Percentiles rank a stretch among this genome's conserved stretches.
Conservation (phyloP, 2,888 invertebrate species). For the Hyposoter didymator region DNA sequence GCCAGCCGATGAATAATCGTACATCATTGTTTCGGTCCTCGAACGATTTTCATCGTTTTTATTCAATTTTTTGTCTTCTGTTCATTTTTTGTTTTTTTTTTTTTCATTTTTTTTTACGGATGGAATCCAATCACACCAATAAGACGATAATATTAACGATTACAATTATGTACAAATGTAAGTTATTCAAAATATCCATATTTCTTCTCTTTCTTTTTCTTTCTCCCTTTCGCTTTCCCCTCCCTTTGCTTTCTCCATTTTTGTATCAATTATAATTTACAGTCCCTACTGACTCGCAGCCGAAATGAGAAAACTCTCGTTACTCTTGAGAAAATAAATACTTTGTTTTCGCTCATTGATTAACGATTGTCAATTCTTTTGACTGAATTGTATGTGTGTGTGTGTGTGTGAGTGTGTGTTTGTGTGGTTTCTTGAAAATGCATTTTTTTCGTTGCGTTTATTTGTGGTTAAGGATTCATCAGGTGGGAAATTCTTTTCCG, state of each 20-base stretch:
- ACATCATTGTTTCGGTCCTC: neutral
- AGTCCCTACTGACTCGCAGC: slow-evolving; percentile 45
- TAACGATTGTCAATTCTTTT: neutral
- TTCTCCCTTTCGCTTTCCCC: neutral
- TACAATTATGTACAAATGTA: slow-evolving; percentile 77
- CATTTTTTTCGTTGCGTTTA: neutral
- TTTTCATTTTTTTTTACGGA: slow-evolving; percentile 44
- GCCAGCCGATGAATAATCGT: slow-evolving; percentile 10
- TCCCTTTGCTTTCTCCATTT: slow-evolving; percentile 2
- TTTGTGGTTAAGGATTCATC: neutral
- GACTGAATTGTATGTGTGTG: slow-evolving; percentile 5
- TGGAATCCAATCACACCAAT: slow-evolving; percentile 63
- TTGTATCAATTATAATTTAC: slow-evolving; percentile 60
- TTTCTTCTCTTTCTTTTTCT: slow-evolving; percentile 54
- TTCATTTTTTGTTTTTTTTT: slow-evolving; percentile 9
- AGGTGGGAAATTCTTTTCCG: neutral
- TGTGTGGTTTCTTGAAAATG: neutral
- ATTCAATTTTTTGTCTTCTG: neutral
- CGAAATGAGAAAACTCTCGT: slow-evolving; percentile 9
- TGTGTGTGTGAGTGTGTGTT: slow-evolving; percentile 9
- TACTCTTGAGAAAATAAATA: slow-evolving; percentile 15
- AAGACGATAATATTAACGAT: slow-evolving; percentile 50
- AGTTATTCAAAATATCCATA: slow-evolving; percentile 79
- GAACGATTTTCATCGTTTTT: slow-evolving; percentile 21
- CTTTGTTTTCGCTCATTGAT: neutral